Evolutionary conservation across 1,140 invertebrate species (phyloP).

Genomic region (Bombus waltoni): DNA sequence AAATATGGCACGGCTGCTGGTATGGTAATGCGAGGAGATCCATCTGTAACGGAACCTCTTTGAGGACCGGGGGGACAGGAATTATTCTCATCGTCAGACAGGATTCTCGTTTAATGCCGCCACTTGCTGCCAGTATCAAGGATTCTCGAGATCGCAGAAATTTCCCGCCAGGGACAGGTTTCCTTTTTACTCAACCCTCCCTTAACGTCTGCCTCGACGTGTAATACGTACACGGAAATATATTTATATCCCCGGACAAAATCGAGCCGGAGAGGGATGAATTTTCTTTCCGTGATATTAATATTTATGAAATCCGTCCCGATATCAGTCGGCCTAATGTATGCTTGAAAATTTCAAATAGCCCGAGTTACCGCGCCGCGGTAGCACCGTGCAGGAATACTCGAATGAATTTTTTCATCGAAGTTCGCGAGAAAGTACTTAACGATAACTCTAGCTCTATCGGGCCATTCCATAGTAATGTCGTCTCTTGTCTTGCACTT

Average conservation of each 20-base stretch:
- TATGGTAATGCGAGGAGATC: conserved; percentile 23
- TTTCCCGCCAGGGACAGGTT: conserved; percentile 22
- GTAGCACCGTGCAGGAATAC: not conserved
- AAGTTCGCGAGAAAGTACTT: not conserved
- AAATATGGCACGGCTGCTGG: not conserved
- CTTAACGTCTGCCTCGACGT: not conserved
- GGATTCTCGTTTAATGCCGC: conserved; percentile 40
- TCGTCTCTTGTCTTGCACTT: not conserved
- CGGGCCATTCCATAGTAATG: not conserved
- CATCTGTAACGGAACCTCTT: conserved; percentile 22
- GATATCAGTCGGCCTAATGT: conserved; percentile 20
- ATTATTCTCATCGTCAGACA: conserved; percentile 39
- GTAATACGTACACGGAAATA: conserved; percentile 25
- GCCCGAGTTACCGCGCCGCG: not conserved
- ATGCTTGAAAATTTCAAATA: conserved; percentile 29
- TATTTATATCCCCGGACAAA: conserved; percentile 27
- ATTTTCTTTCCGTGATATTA: conserved; percentile 32
- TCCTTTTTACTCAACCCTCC: conserved; percentile 15
- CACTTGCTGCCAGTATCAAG: conserved; percentile 24
- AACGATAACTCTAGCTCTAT: not conserved
- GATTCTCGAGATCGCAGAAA: conserved; percentile 34
- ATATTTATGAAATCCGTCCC: conserved; percentile 42
- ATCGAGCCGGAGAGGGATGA: not conserved
- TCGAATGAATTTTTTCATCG: conserved; percentile 26
- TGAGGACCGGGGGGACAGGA: not conserved